Base-by-base conservation (phyloP, 2,797 vertebrate species). In the Gymnoscopelus braueri region DNA sequence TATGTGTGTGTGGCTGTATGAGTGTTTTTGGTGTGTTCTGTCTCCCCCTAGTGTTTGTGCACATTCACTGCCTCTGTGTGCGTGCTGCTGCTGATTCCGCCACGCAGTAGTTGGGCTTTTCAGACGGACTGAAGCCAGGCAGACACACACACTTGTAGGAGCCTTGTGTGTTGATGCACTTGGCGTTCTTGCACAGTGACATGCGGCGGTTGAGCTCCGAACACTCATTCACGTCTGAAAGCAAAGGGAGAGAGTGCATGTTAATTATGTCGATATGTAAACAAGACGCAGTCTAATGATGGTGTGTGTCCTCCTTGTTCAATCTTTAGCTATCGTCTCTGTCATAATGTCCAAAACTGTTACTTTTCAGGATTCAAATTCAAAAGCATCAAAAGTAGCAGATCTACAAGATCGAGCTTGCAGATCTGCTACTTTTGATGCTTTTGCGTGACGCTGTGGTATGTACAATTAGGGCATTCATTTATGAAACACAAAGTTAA, bases 161-260 rank as follows among this genome's bases (percentile, higher is more conserved):
- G 48, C 97, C 98, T 65, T 95, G 94, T 0, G 96, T 98, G 91
- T 99, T 99, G 82, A 98, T 95, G 91, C 98, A 99, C 63, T 95
- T 96, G 68, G 95, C 96, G 0, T 99, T 99, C 91, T 95, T 97
- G 93, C 98, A 99, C 80, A 98, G 92, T 2, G 95, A 97, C 98
- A 99, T 99, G 75, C 94, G 94, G 57, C 76, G 95, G 93, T 99
- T 98, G 73, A 99, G 89, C 85, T 99, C 97, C 0, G 82, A 95
- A 58, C 98, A 99, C 81, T 99, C 98, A 8, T 99, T 96, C 52
- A 99, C 97, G 84, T 99, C 98, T 99, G 93, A 44, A 85, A 64
- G 60, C 13, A 70, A 53, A 59, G 5, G 70, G 69, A 80, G 2
- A 78, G 14, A 13, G 50, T n/a, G 32, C 58, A 60, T 35, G 3